Conservation (phyloP, 2,797 vertebrate genomes). For the Taeniopygia guttata region DNA sequence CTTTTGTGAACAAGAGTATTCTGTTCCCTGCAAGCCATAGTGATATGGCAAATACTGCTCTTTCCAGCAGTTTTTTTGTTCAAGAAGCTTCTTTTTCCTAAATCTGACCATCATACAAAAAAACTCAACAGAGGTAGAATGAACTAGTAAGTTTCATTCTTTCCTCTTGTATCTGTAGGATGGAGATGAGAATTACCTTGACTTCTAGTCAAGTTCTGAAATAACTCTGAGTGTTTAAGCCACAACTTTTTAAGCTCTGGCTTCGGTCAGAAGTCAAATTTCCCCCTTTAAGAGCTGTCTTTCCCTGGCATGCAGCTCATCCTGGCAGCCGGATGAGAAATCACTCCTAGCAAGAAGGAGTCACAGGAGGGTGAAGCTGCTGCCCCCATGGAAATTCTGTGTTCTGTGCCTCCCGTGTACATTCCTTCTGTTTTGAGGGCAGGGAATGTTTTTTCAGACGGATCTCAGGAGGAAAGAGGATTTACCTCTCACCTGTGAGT, state of each 20-base stretch:
- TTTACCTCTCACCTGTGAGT: neutral
- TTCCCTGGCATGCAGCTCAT: neutral
- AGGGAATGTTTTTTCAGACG: neutral
- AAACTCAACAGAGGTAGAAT: neutral
- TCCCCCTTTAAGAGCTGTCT: neutral
- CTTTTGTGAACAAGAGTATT: neutral
- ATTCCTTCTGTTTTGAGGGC: neutral
- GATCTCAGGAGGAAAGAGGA: neutral
- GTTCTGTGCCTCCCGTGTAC: neutral
- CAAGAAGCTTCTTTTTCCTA: neutral
- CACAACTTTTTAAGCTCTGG: neutral
- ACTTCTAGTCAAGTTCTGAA: neutral
- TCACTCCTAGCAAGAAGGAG: neutral
- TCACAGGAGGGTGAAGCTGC: neutral
- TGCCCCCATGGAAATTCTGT: neutral
- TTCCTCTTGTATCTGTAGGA: neutral
- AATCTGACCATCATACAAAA: neutral
- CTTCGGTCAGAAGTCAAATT: neutral
- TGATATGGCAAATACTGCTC: neutral
- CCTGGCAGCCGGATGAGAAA: neutral
- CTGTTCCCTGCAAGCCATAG: neutral
- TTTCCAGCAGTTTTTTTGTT: neutral
- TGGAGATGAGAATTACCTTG: neutral
- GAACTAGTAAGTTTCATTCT: neutral
- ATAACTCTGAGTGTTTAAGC: neutral